Base-by-base conservation (phyloP, 2,113 vertebrate species). In the Rafetus swinhoei region DNA sequence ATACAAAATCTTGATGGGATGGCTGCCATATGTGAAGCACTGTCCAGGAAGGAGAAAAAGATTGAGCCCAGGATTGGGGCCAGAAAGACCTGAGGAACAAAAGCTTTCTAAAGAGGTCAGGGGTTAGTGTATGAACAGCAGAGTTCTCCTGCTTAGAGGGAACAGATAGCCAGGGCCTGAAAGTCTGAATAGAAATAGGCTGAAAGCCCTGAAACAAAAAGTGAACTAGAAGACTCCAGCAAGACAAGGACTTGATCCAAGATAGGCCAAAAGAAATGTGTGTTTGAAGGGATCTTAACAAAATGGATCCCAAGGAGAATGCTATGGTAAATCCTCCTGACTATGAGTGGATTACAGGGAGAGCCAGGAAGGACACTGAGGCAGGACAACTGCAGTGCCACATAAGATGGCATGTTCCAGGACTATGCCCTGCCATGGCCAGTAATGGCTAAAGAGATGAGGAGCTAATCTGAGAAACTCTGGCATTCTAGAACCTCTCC, bases 371-470 rank as follows among this genome's bases (percentile, higher is more conserved):
- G 0, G 0, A 81, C 65, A 93, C 9, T 21, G 65, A 72, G 65
- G 65, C n/a, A 21, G n/a, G n/a, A 72, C 18, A 7, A 72, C 16
- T 72, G 9, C 16, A 35, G n/a, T 6, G 9, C 7, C 18, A 11
- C 9, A 39, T 35, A 55, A 4, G 0, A 0, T 21, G 3, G 83
- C 16, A n/a, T 1, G 0, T 62, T 87, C 77, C 82, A 53, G 27
- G 3, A 89, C 15, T 9, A 4, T 74, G 4, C 2, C 60, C 7
- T 76, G 7, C 79, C 93, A 92, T n/a, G 59, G 13, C 15, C 2
- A 87, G 79, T 35, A 89, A 25, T 53, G 2, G 0, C 39, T 87
- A 89, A 79, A 85, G 7, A 79, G 9, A 89, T 5, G 19, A 35
- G n/a, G n/a, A 74, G 57, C 25, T 79, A 77, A 82, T 69, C 0